Evolutionary conservation across 2,113 vertebrate species (phyloP).

Genomic region (Seriola quinqueradiata): DNA sequence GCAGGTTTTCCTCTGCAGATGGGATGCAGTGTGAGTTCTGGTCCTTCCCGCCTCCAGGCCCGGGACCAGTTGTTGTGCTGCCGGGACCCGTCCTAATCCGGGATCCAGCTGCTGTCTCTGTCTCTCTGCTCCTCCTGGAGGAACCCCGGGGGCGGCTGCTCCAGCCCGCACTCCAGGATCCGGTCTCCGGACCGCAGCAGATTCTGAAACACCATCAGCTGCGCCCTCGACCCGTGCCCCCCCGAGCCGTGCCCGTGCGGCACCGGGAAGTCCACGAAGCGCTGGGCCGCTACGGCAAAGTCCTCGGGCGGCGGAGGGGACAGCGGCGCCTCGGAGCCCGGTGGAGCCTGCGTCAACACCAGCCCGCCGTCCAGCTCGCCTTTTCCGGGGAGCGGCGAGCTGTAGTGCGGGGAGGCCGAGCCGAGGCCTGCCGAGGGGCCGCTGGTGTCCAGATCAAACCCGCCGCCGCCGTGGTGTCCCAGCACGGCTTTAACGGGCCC

Average conservation of each 20-base stretch:
- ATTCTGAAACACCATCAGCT: constrained; percentile 91
- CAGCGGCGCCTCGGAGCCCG: constrained; percentile 66
- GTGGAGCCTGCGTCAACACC: constrained; percentile 64
- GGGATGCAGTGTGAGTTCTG: constrained; percentile 32
- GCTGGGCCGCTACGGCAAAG: constrained; percentile 68
- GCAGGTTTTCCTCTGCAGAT: constrained; percentile 46
- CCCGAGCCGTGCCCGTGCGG: constrained; percentile 53
- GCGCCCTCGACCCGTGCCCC: constrained; percentile 76
- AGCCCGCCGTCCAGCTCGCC: constrained; percentile 71
- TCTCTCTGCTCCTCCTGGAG: constrained; percentile 54
- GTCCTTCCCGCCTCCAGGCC: constrained; percentile 44
- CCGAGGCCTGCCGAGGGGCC: constrained; percentile 69
- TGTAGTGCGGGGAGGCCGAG: constrained; percentile 70
- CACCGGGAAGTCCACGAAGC: constrained; percentile 69
- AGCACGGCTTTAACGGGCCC: constrained; percentile 69
- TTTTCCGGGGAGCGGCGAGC: constrained; percentile 73
- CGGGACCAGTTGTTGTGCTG: constrained; percentile 9
- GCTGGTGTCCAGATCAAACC: constrained; percentile 67
- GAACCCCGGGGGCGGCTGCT: constrained; percentile 57
- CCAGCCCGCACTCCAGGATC: constrained; percentile 74
- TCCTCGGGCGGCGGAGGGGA: constrained; percentile 72
- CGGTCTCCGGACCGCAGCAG: constrained; percentile 82
- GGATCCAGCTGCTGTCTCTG: constrained; percentile 47
- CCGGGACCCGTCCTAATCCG: constrained; percentile 25
- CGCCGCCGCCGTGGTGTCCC: constrained; percentile 57